Conservation (phyloP, 2,888 invertebrate genomes). For the Leptodirus hochenwartii region DNA sequence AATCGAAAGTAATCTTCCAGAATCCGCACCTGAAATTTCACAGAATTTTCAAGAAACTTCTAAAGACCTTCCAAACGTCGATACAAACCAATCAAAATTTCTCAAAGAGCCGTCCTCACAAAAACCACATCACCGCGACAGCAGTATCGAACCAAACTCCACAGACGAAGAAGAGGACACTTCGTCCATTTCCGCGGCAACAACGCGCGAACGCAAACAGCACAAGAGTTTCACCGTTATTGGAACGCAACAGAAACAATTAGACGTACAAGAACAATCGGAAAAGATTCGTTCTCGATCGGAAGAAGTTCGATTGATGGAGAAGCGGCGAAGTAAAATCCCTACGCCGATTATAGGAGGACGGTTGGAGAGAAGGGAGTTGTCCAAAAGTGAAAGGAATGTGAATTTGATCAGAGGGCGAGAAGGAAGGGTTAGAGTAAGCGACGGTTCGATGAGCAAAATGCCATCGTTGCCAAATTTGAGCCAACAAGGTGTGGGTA, state of each 20-base stretch:
- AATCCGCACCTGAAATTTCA: constrained; percentile 3
- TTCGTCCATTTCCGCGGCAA: constrained; percentile 9
- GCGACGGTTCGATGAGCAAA: too few species aligned
- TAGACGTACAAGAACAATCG: constrained; percentile 2
- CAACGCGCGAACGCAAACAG: constrained; percentile 13
- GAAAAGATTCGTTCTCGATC: constrained; percentile 17
- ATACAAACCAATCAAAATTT: too few species aligned
- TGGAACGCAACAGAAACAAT: constrained; percentile 16
- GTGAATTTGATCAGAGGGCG: too few species aligned
- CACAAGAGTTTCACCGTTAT: constrained; percentile 24
- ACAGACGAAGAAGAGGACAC: constrained; percentile 8
- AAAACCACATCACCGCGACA: too few species aligned
- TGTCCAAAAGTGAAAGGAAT: constrained; percentile 25
- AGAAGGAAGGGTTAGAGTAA: too few species aligned
- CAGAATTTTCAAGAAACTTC: not conserved
- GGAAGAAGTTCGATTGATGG: constrained; percentile 10
- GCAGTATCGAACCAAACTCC: constrained; percentile 8
- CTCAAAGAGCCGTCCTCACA: too few species aligned
- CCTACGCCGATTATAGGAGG: constrained; percentile 19
- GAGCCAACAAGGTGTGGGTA: too few species aligned
- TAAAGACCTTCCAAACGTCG: constrained; percentile 5
- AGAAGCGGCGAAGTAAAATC: constrained; percentile 14
- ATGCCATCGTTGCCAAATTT: too few species aligned
- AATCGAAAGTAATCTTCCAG: constrained; percentile 6
- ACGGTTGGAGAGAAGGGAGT: constrained; percentile 12